Conservation (phyloP, 2,888 invertebrate genomes). For the Trissolcus japonicus region DNA sequence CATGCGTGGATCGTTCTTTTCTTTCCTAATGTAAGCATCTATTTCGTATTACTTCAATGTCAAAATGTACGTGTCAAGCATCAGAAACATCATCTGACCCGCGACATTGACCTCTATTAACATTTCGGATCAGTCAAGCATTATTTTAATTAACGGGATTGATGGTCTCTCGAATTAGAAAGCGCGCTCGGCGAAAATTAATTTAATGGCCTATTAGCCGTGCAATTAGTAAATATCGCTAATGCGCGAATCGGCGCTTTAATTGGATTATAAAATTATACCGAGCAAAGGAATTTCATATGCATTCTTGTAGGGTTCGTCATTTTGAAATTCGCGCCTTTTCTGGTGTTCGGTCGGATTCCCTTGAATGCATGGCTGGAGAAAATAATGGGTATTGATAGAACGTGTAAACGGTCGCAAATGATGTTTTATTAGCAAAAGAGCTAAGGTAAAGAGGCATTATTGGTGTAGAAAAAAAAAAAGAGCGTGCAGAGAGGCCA, state of each 20-base stretch:
- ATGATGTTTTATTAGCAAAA: constrained; percentile 70
- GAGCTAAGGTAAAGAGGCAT: constrained; percentile 60
- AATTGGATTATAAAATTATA: constrained; percentile 22
- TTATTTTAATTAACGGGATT: constrained; percentile 38
- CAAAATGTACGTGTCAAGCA: constrained; percentile 59
- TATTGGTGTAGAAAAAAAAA: constrained; percentile 51
- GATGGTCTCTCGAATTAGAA: constrained; percentile 36
- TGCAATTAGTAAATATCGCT: constrained; percentile 46
- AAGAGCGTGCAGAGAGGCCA: constrained; percentile 52
- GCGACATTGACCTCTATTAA: constrained; percentile 19
- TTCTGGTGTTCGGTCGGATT: background rate
- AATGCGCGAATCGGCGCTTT: constrained; percentile 8
- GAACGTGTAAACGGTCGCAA: constrained; percentile 72
- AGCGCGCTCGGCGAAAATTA: constrained; percentile 34
- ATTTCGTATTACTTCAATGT: constrained; percentile 64
- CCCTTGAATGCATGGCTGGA: no score
- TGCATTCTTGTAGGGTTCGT: no score
- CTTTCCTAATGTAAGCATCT: constrained; percentile 73
- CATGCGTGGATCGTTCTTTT: constrained; percentile 70
- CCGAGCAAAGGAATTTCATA: constrained; percentile 25
- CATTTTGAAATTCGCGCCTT: constrained; percentile 6
- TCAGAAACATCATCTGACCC: constrained; percentile 26
- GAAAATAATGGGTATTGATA: constrained; percentile 43
- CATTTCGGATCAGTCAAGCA: background rate
- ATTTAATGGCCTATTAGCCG: constrained; percentile 46